phyloP scores from a whole-genome alignment of 2,888 invertebrate species.

The Heliconius sara region DNA sequence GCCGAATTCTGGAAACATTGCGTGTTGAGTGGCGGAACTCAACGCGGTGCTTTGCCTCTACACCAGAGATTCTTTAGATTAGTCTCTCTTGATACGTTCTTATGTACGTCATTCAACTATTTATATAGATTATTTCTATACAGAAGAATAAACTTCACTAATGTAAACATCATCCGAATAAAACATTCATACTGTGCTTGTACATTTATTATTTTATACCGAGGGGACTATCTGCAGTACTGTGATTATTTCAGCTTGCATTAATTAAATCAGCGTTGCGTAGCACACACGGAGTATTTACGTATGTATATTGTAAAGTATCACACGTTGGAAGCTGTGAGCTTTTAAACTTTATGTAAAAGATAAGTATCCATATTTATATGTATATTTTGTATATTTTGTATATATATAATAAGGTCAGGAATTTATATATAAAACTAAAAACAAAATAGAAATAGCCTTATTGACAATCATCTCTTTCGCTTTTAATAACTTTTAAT shows the following conservation, averaged over 20 bases:
- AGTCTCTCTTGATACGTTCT: no score
- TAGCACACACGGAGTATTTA: neutral
- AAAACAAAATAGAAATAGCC: neutral
- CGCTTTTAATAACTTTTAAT: neutral
- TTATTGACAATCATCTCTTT: neutral
- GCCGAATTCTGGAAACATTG: neutral
- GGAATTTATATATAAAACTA: no score
- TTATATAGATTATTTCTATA: no score
- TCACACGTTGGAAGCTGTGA: neutral
- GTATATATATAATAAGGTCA: no score
- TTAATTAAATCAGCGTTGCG: slow-evolving; percentile 12
- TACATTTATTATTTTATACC: slow-evolving; percentile 5
- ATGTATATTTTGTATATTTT: no score
- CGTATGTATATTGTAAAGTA: neutral
- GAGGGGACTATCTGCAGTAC: neutral
- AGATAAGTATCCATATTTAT: no score
- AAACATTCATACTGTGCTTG: neutral
- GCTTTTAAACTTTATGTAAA: no score
- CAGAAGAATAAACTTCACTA: neutral
- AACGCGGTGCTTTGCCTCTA: neutral
- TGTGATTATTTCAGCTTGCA: neutral
- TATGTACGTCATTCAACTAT: no score
- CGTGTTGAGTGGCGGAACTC: neutral
- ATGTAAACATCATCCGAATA: neutral
- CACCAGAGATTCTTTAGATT: no score